Evolutionary conservation across 2,888 invertebrate genomes (phyloP).

Genomic region (Cepaea hortensis): DNA sequence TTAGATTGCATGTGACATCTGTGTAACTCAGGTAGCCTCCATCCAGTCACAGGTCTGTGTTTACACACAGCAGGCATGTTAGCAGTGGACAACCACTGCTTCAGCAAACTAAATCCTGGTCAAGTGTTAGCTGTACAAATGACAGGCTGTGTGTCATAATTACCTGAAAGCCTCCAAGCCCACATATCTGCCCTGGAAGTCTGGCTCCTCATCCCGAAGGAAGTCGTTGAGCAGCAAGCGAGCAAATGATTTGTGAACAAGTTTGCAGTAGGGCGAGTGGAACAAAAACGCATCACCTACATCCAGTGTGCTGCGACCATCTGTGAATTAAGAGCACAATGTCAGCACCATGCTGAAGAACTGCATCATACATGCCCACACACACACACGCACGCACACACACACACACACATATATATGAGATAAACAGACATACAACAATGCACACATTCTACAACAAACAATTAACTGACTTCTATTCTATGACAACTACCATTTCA

Average conservation of each 20-base stretch:
- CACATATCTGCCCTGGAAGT: slow-evolving; percentile 79
- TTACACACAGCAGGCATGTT: no score
- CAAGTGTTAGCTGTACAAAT: no score
- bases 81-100: no score
- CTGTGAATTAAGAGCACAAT: background rate
- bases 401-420: no score
- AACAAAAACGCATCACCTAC: slow-evolving; percentile 73
- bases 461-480: no score
- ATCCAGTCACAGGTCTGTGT: no score
- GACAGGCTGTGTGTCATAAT: slow-evolving; percentile 19
- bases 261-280: slow-evolving; percentile 96
- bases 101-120: no score
- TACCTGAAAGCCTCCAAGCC: slow-evolving; percentile 84
- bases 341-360: background rate
- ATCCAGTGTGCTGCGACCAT: slow-evolving; percentile 72
- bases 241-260: slow-evolving; percentile 98
- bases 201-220: slow-evolving; percentile 80
- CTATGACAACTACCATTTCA: no score
- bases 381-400: no score
- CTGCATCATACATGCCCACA: no score
- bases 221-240: slow-evolving; percentile 92
- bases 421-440: background rate
- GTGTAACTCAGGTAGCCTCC: no score
- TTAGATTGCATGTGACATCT: no score
- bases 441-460: background rate